These are phyloP conservation scores for Cladorhizidae sp. DNA, from an alignment of 37 sponge, comb jelly and placozoan species.

Conservation along the genomic window DNA sequence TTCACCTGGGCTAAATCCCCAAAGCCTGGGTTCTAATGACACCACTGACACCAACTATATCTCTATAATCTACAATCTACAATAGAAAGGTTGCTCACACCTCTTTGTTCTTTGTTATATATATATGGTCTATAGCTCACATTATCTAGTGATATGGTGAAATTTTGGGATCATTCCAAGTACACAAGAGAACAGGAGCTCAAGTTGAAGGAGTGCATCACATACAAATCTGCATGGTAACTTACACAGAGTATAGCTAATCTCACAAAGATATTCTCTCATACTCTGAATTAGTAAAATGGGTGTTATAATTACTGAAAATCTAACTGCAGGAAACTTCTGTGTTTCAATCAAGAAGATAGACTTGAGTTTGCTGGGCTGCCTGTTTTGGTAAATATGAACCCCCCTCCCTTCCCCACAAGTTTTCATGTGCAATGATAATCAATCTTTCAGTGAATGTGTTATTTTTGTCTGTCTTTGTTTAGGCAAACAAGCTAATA, in stretches of 20 bases:
- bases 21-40: no score
- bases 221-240: slow-evolving; percentile 82
- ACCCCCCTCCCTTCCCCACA: no score
- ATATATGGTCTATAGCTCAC: no score
- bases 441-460: neutral
- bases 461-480: neutral
- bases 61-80: no score
- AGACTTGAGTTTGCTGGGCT: slow-evolving; percentile 86
- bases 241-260: neutral
- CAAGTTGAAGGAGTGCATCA: slow-evolving; percentile 58
- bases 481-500: slow-evolving; percentile 59
- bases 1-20: no score
- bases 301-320: neutral
- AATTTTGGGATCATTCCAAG: slow-evolving; percentile 91
- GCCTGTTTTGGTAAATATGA: slow-evolving; percentile 75
- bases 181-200: slow-evolving; percentile 85
- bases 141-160: slow-evolving; percentile 88
- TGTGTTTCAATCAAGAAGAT: slow-evolving; percentile 75
- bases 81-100: no score
- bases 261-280: neutral
- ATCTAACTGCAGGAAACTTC: slow-evolving; percentile 47
- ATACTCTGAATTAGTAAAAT: neutral
- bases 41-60: no score
- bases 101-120: no score
- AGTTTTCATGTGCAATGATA: no score